A percentile compares a stretch with the other conserved stretches of the same genome.
Evolutionary conservation across 2,113 vertebrate genomes (phyloP).

Genomic region (Glareola pratincola): DNA sequence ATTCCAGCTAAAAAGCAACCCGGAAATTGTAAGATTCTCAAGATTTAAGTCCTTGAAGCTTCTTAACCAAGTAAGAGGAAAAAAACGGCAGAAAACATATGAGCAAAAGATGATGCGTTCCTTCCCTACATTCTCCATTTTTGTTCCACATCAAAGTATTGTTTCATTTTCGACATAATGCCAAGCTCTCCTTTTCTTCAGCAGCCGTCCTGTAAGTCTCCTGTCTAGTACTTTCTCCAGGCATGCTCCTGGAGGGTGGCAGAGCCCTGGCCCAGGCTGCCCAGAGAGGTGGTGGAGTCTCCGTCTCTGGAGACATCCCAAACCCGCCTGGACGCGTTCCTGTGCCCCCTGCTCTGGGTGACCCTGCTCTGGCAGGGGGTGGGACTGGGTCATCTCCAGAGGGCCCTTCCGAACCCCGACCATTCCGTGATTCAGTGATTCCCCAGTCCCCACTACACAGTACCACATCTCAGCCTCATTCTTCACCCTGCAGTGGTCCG

Average conservation of each 20-base stretch:
- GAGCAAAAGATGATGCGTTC: not conserved
- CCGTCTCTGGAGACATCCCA: no score
- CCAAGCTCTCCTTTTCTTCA: not conserved
- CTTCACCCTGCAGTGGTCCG: not conserved
- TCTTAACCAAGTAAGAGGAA: not conserved
- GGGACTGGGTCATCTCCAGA: no score
- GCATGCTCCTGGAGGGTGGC: no score
- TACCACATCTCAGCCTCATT: not conserved
- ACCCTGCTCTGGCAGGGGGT: no score
- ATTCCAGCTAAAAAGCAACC: not conserved
- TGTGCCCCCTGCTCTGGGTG: no score
- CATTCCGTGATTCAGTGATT: not conserved
- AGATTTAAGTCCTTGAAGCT: not conserved
- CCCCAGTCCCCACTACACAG: not conserved
- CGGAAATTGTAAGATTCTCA: not conserved
- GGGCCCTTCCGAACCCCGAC: no score
- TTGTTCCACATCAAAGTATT: not conserved
- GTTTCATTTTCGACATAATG: not conserved
- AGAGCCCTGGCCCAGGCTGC: no score
- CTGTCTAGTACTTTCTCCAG: not conserved
- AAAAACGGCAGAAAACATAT: not conserved
- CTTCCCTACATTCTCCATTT: not conserved
- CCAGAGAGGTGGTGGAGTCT: no score
- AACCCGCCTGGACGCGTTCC: no score
- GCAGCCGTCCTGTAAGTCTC: not conserved